phyloP scores from a whole-genome alignment of 2,888 invertebrate genomes.

The Callosobruchus maculatus region DNA sequence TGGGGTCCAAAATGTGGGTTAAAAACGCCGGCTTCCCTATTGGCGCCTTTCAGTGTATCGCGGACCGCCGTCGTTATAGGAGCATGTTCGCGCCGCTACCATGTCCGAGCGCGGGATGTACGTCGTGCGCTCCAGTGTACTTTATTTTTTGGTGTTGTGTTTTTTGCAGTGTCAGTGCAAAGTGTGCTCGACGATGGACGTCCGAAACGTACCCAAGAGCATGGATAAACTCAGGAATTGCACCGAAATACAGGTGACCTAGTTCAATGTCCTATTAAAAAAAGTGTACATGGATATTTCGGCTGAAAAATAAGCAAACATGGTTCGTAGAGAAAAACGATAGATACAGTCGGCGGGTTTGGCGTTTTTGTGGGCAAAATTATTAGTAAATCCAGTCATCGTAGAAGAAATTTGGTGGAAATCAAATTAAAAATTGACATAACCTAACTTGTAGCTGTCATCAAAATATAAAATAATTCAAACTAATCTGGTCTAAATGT shows the following conservation, averaged over 20 bases:
- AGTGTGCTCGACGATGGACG: conserved; percentile 59
- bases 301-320: too few species aligned
- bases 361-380: too few species aligned
- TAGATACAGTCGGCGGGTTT: too few species aligned
- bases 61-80: not conserved
- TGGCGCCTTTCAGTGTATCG: not conserved
- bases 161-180: conserved; percentile 9
- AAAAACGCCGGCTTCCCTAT: not conserved
- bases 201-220: conserved; percentile 55
- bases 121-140: not conserved
- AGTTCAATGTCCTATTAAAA: too few species aligned
- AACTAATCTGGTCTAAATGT: too few species aligned
- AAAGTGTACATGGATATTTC: too few species aligned
- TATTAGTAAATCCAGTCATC: too few species aligned
- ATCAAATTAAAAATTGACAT: too few species aligned
- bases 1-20: not conserved
- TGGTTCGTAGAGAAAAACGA: too few species aligned
- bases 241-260: conserved; percentile 61
- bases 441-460: too few species aligned
- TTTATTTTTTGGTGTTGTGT: not conserved
- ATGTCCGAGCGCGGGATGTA: not conserved
- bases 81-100: not conserved
- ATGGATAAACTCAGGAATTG: conserved; percentile 57
- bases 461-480: too few species aligned
- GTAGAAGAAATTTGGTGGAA: too few species aligned